phyloP scores from a whole-genome alignment of 2,113 vertebrate species.

The Callopanchax toddi region DNA sequence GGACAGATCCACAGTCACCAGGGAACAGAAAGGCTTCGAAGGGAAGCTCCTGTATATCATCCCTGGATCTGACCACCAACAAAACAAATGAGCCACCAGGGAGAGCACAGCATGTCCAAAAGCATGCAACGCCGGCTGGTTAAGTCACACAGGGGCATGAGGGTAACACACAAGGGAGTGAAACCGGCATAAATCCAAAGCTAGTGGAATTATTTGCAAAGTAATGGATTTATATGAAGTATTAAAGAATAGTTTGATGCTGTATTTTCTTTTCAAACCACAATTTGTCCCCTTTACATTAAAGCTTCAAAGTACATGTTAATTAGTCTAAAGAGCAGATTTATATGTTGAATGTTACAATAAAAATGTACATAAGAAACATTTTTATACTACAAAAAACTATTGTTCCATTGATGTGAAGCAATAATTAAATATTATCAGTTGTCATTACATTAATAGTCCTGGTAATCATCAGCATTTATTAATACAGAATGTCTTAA shows the following conservation, averaged over 20 bases:
- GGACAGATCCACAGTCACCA: slow-evolving; percentile 55
- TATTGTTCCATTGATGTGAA: slow-evolving; percentile 10
- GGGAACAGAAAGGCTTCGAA: slow-evolving; percentile 54
- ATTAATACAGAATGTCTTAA: slow-evolving; percentile 49
- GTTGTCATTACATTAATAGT: slow-evolving; percentile 40
- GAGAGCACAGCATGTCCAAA: slow-evolving; percentile 49
- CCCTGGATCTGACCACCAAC: slow-evolving; percentile 59
- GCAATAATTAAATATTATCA: slow-evolving; percentile 15
- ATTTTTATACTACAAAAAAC: not conserved
- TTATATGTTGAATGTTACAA: not conserved
- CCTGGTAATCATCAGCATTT: slow-evolving; percentile 47
- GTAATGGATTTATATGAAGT: slow-evolving; percentile 8
- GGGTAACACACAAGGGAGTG: slow-evolving; percentile 10
- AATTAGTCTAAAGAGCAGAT: not conserved
- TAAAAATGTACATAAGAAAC: not conserved
- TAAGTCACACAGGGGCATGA: slow-evolving; percentile 39
- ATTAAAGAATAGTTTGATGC: not conserved
- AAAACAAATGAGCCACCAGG: slow-evolving; percentile 74
- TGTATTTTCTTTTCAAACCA: no score
- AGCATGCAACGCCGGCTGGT: slow-evolving; percentile 38
- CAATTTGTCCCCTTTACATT: no score
- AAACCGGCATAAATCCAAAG: slow-evolving; percentile 23
- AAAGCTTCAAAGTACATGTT: no score
- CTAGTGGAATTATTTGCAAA: not conserved
- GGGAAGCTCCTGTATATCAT: slow-evolving; percentile 67